These are phyloP conservation scores for Drymodes brunneopygia DNA, from an alignment of 2,113 vertebrate species.

Conservation along the genomic window DNA sequence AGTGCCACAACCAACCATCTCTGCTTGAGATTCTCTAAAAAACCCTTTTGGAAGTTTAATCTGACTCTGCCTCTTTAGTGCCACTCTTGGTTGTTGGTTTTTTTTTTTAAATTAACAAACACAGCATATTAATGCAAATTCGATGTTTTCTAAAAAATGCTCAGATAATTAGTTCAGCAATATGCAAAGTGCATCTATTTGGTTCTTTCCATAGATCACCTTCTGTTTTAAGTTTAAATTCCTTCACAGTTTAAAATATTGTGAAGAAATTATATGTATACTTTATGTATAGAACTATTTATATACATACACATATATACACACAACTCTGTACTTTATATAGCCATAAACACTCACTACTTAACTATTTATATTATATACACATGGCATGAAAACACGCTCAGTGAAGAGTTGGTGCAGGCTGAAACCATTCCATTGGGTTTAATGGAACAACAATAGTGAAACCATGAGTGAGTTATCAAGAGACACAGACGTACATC, in stretches of 20 bases:
- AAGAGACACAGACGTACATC: constrained; percentile 36
- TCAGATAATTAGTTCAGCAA: constrained; percentile 65
- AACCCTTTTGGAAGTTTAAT: not conserved
- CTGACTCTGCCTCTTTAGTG: constrained; percentile 20
- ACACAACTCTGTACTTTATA: constrained; percentile 66
- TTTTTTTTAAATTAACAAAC: constrained; percentile 65
- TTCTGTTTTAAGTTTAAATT: constrained; percentile 70
- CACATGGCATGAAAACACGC: constrained; percentile 55
- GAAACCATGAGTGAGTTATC: constrained; percentile 33
- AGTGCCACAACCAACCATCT: constrained; percentile 17
- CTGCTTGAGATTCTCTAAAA: not conserved
- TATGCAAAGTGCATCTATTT: constrained; percentile 72
- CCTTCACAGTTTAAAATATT: constrained; percentile 84
- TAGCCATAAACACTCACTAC: constrained; percentile 65
- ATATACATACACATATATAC: constrained; percentile 75
- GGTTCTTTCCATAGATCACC: constrained; percentile 70
- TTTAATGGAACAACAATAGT: constrained; percentile 59
- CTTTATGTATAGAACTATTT: constrained; percentile 72
- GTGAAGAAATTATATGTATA: constrained; percentile 75
- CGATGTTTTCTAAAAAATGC: constrained; percentile 67
- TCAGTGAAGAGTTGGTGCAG: constrained; percentile 55
- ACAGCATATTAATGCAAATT: constrained; percentile 63
- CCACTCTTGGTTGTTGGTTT: not conserved
- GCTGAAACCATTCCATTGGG: constrained; percentile 59
- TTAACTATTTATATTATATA: constrained; percentile 61